Evolutionary conservation across 2,888 invertebrate genomes (phyloP), one percentile per base, ranked within the genome.

Genomic region (Dendrolimus pini): DNA sequence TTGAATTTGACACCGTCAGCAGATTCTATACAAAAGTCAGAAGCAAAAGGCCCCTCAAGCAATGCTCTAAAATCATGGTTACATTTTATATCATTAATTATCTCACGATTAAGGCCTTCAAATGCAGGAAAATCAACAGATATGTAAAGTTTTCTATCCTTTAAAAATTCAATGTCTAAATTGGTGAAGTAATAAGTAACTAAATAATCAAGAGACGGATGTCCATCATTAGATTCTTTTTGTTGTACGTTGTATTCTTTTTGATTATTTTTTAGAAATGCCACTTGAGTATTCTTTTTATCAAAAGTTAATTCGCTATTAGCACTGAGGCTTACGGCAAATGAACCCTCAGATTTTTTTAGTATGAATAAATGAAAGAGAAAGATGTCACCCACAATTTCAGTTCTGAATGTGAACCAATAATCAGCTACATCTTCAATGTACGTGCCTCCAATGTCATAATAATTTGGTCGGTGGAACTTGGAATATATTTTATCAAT

Each of bases 371-470:
- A 55, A 63, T 90, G 89, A 6, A 89, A 62, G 1, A 90, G 75
- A 60, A 75, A 85, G 42, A 81, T 70, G 54, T 71, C 71, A 13
- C 75, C 72, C 0, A 82, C 71, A 65, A 75, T 76, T 63, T 88
- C 87, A 0, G 80, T 80, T 67, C 77, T 82, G 62, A 61, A 85
- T 9, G 78, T 70, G 59, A 89, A 87, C 82, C 86, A 85, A 61
- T 74, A 84, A 60, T 89, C 86, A 0, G 80, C 73, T 1, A 80
- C 69, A 54, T 85, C 79, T 41, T 79, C 69, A 41, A 77, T 74
- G 59, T 84, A 83, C 0, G 89, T 85, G 41, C 88, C 85, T 10
- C 90, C 90, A 30, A 89, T 76, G 55, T 89, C 86, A 59, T 88
- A 89, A 14, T 80, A 74, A 62, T 83, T 82, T 0, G 83, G 81